Evolutionary conservation across 2,888 invertebrate species (phyloP).

Genomic region (Clostera curtula): DNA sequence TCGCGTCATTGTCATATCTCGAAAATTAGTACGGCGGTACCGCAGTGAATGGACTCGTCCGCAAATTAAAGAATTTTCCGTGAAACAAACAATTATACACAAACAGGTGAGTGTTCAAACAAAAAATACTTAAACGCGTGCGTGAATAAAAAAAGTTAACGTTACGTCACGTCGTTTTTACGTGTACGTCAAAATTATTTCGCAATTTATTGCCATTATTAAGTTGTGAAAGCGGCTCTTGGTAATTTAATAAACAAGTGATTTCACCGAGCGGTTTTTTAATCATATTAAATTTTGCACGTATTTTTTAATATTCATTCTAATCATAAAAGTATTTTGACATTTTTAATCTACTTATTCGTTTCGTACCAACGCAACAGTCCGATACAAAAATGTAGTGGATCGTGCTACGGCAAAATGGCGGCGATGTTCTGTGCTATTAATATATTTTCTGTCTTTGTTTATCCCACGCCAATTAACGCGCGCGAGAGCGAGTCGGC

Average conservation of each 20-base stretch:
- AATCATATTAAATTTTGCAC: conserved; percentile 10
- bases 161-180: conserved; percentile 21
- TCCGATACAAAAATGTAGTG: conserved; percentile 43
- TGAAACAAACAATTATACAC: conserved; percentile 46
- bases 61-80: conserved; percentile 66
- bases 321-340: conserved; percentile 12
- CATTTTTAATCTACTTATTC: conserved; percentile 26
- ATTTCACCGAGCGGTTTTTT: conserved; percentile 9
- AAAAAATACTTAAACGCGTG: conserved; percentile 12
- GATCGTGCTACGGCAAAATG: conserved; percentile 65
- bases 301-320: conserved; percentile 6
- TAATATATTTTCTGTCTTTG: conserved; percentile 53
- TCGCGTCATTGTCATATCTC: conserved; percentile 71
- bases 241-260: conserved; percentile 13
- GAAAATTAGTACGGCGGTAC: conserved; percentile 70
- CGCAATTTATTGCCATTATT: conserved; percentile 37
- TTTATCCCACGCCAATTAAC: conserved; percentile 18
- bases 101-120: conserved; percentile 43
- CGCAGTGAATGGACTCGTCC: conserved; percentile 72
- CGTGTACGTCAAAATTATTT: conserved; percentile 28
- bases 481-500: conserved; percentile 41
- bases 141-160: conserved; percentile 17
- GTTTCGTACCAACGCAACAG: conserved; percentile 40
- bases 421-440: conserved; percentile 63
- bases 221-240: conserved; percentile 17